A percentile compares a stretch with the other conserved stretches of the same genome.
Conservation (phyloP, 2,888 invertebrate species). For the Cataglyphis livida region DNA sequence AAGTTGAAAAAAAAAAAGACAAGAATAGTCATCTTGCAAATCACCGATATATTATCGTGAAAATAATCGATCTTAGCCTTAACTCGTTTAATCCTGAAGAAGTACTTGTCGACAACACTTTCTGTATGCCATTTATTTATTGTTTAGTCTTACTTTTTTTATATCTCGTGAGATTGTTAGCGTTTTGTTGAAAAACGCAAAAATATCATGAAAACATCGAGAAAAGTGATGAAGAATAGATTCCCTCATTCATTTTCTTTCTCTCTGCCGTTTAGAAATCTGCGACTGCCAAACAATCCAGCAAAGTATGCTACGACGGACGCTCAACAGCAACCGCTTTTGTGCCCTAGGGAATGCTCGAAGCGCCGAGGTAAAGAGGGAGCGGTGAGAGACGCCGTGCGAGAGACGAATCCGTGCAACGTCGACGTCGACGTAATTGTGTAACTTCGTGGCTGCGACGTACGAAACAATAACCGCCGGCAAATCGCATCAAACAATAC, state of each 20-base stretch:
- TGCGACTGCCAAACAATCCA: conserved; percentile 34
- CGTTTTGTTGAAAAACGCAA: neutral
- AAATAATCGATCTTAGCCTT: conserved; percentile 17
- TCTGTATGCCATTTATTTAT: conserved; percentile 11
- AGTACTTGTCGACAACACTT: neutral
- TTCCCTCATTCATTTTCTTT: neutral
- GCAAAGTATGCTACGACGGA: conserved; percentile 27
- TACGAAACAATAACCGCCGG: conserved; percentile 73
- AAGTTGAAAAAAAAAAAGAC: neutral
- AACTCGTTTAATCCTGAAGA: conserved; percentile 32
- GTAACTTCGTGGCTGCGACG: conserved; percentile 70
- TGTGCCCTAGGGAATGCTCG: conserved; percentile 58
- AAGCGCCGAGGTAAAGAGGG: conserved; percentile 26
- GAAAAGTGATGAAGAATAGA: conserved; percentile 34
- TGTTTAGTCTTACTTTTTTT: neutral
- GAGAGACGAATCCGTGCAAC: conserved; percentile 41
- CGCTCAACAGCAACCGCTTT: conserved; percentile 48
- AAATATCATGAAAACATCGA: conserved; percentile 26
- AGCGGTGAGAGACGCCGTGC: conserved; percentile 39
- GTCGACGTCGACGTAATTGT: conserved; percentile 67
- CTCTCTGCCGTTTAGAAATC: conserved; percentile 41
- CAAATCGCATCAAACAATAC: conserved; percentile 75
- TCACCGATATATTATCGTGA: neutral
- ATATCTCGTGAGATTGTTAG: neutral
- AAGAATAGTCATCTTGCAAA: conserved; percentile 1